Base-by-base conservation (phyloP, 2,888 invertebrate species). In the Coleophora deauratella region DNA sequence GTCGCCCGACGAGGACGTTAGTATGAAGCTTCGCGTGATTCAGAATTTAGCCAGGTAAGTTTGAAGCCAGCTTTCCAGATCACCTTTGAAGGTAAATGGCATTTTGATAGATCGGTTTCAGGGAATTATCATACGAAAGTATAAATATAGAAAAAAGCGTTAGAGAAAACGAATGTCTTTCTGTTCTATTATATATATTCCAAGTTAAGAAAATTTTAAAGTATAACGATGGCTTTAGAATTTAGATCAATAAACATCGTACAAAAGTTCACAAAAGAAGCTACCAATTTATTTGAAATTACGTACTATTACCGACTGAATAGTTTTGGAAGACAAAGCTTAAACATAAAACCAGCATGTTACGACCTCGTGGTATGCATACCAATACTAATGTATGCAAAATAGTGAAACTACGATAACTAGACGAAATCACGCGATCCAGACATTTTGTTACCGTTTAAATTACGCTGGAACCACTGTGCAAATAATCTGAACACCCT, bases 391-490 rank as follows among this genome's bases (percentile, higher is more conserved):
- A 81, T 78, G 69, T 79, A 82, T 82, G 82, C 82, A 80, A 81
- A 84, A 78, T 78, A 79, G 71, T 70, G 66, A 69, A 68, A 66
- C 62, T 65, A 72, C 65, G 66, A 62, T 80, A 82, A 82, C 74
- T 81, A 73, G 62, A 54, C 56, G 58, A 62, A 66, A 72, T 69
- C 82, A 84, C 82, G 82, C 82, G 66, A 84, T 72, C 66, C 68
- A 63, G 58, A 74, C 82, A 82, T 84, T 84, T 81, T 77, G 79
- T 79, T 78, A 77, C 62, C 77, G 77, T 80, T 77, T 72, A 78
- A 74, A 78, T 74, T 73, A 71, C 58, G 58, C 57, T 59, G 62
- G 57, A 47, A 68, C 64, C 64, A 59, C 51, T 49, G 46, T 33
- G 45, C 27, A 30, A 40, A 42, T 34, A 21, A 38, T 40, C 37